Evolutionary conservation across 2,797 vertebrate species (phyloP).

Genomic region (Phoxinus dragarum): DNA sequence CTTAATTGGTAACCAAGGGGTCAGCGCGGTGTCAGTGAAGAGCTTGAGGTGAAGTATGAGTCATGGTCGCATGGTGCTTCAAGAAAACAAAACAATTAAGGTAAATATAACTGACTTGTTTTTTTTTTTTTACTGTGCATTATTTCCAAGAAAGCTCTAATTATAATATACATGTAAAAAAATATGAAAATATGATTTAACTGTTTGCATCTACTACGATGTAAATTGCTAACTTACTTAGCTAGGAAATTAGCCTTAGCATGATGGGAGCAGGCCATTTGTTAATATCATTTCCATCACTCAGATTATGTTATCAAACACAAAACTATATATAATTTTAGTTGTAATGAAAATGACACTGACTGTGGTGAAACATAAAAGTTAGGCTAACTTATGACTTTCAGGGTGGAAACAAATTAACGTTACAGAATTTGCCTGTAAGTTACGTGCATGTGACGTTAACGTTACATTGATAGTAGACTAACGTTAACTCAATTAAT

Average conservation of each 20-base stretch:
- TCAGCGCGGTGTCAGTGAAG: not conserved
- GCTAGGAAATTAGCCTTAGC: not conserved
- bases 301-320: not conserved
- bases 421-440: not conserved
- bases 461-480: too few species aligned
- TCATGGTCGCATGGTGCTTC: not conserved
- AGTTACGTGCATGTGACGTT: too few species aligned
- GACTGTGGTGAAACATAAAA: not conserved
- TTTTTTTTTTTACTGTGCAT: not conserved
- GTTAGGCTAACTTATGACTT: too few species aligned
- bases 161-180: not conserved
- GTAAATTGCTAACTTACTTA: not conserved
- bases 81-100: not conserved
- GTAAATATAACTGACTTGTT: not conserved
- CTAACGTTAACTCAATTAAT: not conserved
- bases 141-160: not conserved
- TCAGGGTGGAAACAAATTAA: not conserved
- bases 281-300: not conserved
- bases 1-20: not conserved
- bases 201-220: not conserved
- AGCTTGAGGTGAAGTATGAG: not conserved
- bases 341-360: not conserved
- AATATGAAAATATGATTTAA: not conserved
- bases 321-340: not conserved
- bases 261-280: not conserved